These are phyloP conservation scores for Melozone crissalis DNA, from an alignment of 2,113 vertebrate species.

Conservation along the genomic window DNA sequence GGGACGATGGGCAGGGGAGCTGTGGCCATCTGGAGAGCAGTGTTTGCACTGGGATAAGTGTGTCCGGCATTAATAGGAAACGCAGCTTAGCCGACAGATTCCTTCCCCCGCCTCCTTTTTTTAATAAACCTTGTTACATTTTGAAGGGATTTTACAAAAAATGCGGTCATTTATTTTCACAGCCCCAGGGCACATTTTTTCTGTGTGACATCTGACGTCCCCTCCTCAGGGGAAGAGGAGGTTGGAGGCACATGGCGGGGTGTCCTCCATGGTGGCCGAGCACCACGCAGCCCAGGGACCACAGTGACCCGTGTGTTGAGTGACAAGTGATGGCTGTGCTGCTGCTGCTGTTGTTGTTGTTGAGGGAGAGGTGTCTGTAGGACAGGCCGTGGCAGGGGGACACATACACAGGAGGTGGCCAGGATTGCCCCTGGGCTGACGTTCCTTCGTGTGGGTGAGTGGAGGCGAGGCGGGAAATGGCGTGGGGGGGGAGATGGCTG, in stretches of 20 bases:
- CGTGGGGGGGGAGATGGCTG: neutral
- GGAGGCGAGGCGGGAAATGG: neutral
- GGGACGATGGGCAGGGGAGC: neutral
- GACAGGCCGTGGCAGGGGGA: fast-evolving
- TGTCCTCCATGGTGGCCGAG: neutral
- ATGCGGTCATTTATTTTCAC: constrained; percentile 59
- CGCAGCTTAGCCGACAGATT: constrained; percentile 27
- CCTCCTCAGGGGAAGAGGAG: neutral
- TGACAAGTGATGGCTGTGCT: neutral
- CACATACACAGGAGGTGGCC: fast-evolving
- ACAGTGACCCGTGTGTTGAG: fast-evolving
- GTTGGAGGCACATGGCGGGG: neutral
- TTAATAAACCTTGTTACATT: constrained; percentile 61
- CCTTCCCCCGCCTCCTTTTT: neutral
- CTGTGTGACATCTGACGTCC: neutral
- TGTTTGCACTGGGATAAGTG: constrained; percentile 15
- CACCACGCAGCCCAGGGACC: neutral
- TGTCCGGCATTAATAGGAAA: constrained; percentile 57
- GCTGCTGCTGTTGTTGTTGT: neutral
- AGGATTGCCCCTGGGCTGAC: fast-evolving
- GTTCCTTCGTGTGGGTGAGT: fast-evolving
- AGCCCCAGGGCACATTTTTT: constrained; percentile 48
- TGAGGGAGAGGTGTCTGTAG: neutral
- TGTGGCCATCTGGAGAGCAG: neutral
- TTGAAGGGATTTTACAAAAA: constrained; percentile 69